phyloP scores from a whole-genome alignment of 2,113 vertebrate genomes.

The Callaeas wilsoni region DNA sequence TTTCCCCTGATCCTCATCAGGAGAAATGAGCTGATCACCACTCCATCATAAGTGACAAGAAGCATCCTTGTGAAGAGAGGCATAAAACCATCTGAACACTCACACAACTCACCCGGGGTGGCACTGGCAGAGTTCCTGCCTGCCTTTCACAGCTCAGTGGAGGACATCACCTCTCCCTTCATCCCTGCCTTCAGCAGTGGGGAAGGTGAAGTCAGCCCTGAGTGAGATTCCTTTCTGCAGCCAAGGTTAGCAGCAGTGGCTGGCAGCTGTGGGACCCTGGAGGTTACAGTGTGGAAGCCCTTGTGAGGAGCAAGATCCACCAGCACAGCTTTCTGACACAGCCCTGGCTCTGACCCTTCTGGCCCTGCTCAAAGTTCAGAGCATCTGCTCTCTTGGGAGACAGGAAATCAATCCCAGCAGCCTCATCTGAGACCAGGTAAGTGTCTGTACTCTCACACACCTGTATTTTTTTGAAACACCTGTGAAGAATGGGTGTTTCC shows the following conservation, averaged over 20 bases:
- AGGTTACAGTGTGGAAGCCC: neutral
- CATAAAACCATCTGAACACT: neutral
- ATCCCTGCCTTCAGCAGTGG: neutral
- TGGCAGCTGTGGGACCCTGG: neutral
- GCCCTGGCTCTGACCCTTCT: accelerated
- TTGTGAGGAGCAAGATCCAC: neutral
- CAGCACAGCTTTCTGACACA: neutral
- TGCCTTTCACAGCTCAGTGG: neutral
- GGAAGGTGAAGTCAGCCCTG: neutral
- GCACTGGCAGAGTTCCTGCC: neutral
- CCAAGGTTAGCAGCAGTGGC: neutral
- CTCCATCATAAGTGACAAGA: neutral
- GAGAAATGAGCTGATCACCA: neutral
- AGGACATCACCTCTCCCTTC: neutral
- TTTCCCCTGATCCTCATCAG: neutral
- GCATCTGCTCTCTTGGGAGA: neutral
- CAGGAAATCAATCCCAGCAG: neutral
- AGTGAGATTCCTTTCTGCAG: neutral
- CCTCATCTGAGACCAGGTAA: neutral
- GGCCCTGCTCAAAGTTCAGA: neutral
- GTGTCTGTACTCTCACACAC: neutral
- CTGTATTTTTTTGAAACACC: neutral
- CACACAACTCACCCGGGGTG: accelerated
- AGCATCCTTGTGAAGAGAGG: neutral
- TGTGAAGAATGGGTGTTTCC: neutral